Conservation (phyloP, 2,797 vertebrate genomes). For the Delichon dasypus region DNA sequence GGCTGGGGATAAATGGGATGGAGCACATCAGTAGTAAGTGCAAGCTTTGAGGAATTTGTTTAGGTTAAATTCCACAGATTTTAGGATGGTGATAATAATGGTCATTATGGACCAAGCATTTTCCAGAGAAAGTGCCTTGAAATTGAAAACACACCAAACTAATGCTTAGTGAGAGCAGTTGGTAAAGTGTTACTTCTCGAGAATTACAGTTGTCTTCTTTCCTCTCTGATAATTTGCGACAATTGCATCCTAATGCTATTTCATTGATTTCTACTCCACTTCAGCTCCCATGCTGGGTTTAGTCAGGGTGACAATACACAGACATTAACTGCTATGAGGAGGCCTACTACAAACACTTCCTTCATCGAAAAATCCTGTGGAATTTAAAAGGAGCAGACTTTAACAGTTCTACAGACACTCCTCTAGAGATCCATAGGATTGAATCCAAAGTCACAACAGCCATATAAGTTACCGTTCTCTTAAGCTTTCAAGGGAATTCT, state of each 20-base stretch:
- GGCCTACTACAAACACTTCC: not conserved
- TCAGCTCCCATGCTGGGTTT: conserved; percentile 70
- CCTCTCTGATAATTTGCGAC: conserved; percentile 71
- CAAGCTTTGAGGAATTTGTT: conserved; percentile 62
- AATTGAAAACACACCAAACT: conserved; percentile 67
- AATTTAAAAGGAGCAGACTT: not conserved
- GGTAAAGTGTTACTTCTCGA: conserved; percentile 61
- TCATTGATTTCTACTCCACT: conserved; percentile 74
- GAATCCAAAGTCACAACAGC: not conserved
- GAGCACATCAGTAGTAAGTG: conserved; percentile 24
- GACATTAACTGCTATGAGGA: conserved; percentile 37
- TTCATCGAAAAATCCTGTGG: not conserved
- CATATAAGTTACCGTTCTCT: not conserved
- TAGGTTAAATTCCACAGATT: conserved; percentile 72
- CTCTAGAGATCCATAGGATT: not conserved
- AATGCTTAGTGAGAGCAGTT: conserved; percentile 67
- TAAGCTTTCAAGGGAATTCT: not conserved
- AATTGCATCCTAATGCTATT: conserved; percentile 73
- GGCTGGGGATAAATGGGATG: not conserved
- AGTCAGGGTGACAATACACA: conserved; percentile 58
- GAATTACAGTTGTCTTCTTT: conserved; percentile 74
- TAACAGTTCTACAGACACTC: not conserved
- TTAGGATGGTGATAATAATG: conserved; percentile 67
- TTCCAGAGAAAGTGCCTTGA: conserved; percentile 43
- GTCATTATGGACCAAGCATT: conserved; percentile 56